phyloP scores from a whole-genome alignment of 2,797 vertebrate species.

The Hippocampus kuda region DNA sequence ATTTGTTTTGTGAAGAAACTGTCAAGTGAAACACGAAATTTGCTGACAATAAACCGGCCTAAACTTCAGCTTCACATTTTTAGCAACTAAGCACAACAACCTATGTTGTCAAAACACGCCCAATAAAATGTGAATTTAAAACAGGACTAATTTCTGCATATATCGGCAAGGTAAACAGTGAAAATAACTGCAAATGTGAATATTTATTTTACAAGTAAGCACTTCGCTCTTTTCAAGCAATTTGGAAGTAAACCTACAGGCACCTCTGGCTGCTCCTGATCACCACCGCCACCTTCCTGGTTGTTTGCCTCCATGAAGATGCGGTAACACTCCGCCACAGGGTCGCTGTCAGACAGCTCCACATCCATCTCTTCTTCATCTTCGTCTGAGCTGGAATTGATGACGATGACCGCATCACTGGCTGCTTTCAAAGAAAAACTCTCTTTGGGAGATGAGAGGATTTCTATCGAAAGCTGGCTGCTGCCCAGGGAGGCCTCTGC shows the following conservation, averaged over 20 bases:
- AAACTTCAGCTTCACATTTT: too few species aligned
- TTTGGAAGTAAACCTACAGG: constrained; percentile 47
- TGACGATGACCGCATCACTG: constrained; percentile 16
- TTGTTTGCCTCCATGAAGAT: constrained; percentile 76
- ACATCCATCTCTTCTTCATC: constrained; percentile 43
- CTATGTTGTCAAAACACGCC: too few species aligned
- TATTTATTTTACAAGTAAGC: not conserved
- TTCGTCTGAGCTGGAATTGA: constrained; percentile 53
- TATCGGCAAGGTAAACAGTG: too few species aligned
- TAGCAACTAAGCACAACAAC: too few species aligned
- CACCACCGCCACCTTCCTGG: constrained; percentile 18
- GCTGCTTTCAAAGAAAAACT: constrained; percentile 4
- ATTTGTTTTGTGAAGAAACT: too few species aligned
- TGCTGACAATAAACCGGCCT: too few species aligned
- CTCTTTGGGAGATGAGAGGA: constrained; percentile 10
- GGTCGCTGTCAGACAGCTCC: constrained; percentile 65
- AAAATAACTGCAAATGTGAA: too few species aligned
- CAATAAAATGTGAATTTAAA: too few species aligned
- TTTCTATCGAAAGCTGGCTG: constrained; percentile 7
- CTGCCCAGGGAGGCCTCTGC: constrained; percentile 3
- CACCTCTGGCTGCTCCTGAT: constrained; percentile 7
- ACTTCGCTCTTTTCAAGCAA: not conserved
- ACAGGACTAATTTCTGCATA: too few species aligned
- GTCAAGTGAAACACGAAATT: too few species aligned
- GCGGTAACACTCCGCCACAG: constrained; percentile 70